phyloP scores from a whole-genome alignment of 64 coral and sea anemone species.

The Stichodactyla helianthus region DNA sequence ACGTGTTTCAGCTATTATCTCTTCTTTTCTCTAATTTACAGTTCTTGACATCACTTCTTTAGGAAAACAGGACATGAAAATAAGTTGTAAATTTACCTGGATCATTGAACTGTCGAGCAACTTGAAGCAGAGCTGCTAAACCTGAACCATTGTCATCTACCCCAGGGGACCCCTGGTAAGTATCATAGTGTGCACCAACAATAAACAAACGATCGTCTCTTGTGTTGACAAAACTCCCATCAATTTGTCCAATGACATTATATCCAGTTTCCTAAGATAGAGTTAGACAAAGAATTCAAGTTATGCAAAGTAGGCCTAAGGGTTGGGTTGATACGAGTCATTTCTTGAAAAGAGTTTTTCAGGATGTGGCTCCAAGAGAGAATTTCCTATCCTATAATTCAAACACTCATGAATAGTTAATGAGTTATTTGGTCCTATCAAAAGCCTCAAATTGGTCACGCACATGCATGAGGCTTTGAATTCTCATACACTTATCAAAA shows the following conservation, averaged over 20 bases:
- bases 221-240: slow-evolving; percentile 34
- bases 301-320: neutral
- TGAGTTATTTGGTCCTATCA: no score
- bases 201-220: slow-evolving; percentile 53
- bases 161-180: slow-evolving; percentile 35
- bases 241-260: slow-evolving; percentile 54
- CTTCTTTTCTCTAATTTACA: neutral
- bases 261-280: neutral
- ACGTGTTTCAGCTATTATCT: no score
- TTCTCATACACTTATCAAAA: no score
- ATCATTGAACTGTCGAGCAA: slow-evolving; percentile 25
- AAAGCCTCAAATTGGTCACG: no score
- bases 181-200: slow-evolving; percentile 72
- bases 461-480: no score
- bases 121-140: slow-evolving; percentile 64
- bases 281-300: neutral
- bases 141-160: slow-evolving; percentile 78
- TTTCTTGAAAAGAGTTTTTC: no score
- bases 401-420: no score
- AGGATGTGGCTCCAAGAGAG: no score
- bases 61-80: neutral
- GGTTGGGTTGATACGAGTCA: no score
- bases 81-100: neutral
- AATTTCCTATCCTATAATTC: no score
- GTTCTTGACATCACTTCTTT: neutral